These are phyloP conservation scores for Brachionus rubens DNA, from an alignment of 1,140 invertebrate genomes.

Conservation along the genomic window DNA sequence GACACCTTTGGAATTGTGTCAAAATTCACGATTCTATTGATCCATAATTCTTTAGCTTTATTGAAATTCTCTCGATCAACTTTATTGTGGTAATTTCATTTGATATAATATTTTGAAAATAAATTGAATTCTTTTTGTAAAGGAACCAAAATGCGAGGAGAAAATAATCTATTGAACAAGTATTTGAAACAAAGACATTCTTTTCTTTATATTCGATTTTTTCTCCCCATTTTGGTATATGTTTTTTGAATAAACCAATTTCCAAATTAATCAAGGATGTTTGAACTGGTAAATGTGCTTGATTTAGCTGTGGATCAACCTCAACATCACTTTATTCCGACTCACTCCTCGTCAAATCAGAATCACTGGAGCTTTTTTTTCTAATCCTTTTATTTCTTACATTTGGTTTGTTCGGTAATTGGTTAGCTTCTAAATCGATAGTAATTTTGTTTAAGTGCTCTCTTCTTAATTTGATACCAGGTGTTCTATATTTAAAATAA, in stretches of 20 bases:
- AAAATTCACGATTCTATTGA: conserved; percentile 24
- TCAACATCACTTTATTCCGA: conserved; percentile 13
- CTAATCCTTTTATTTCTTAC: not conserved
- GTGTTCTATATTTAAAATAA: not conserved
- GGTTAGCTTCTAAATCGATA: not conserved
- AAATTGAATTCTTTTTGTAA: not conserved
- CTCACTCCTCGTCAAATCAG: not conserved
- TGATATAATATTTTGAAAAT: not conserved
- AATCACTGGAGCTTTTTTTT: conserved; percentile 17
- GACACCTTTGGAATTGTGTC: not conserved
- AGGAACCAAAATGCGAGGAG: not conserved
- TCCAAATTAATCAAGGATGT: not conserved
- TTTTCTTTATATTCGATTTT: not conserved
- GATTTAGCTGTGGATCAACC: not conserved
- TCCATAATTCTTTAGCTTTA: not conserved
- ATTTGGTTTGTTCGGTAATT: not conserved
- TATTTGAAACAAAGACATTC: not conserved
- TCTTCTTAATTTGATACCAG: not conserved
- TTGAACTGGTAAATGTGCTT: not conserved
- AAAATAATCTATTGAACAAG: not conserved
- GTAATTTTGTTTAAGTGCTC: conserved; percentile 1
- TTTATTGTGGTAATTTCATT: not conserved
- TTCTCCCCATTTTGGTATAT: not conserved
- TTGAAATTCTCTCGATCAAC: not conserved
- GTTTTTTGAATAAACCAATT: too few relatives aligned